Evolutionary conservation across 2,113 vertebrate genomes (phyloP).

Genomic region (Nycticryphes semicollaris): DNA sequence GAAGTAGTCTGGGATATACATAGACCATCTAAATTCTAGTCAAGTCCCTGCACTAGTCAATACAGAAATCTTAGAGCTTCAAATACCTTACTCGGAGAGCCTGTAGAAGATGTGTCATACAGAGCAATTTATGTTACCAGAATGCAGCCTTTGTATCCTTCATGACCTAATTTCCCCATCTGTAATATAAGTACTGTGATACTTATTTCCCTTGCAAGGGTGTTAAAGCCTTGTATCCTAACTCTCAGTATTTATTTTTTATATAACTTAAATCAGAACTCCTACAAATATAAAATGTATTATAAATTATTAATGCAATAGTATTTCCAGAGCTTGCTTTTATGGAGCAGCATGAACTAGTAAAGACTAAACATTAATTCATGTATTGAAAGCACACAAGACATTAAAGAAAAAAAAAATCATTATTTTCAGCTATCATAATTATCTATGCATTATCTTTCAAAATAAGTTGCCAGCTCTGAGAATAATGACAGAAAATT

Average conservation of each 20-base stretch:
- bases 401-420: neutral
- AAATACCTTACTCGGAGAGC: neutral
- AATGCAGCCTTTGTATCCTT: neutral
- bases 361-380: neutral
- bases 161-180: neutral
- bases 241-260: neutral
- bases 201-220: neutral
- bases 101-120: neutral
- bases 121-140: neutral
- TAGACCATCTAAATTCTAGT: neutral
- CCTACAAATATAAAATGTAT: neutral
- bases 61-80: neutral
- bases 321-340: neutral
- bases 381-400: neutral
- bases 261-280: neutral
- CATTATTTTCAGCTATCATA: neutral
- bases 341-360: neutral
- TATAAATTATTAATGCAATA: neutral
- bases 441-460: neutral
- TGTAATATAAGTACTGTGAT: neutral
- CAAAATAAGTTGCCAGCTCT: neutral
- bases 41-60: neutral
- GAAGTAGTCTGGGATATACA: neutral
- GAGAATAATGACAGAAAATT: neutral
- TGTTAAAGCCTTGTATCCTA: neutral